Evolutionary conservation across 2,888 invertebrate genomes (phyloP), one percentile per base, ranked within the genome.

Genomic region (Drosophila subsilvestris): DNA sequence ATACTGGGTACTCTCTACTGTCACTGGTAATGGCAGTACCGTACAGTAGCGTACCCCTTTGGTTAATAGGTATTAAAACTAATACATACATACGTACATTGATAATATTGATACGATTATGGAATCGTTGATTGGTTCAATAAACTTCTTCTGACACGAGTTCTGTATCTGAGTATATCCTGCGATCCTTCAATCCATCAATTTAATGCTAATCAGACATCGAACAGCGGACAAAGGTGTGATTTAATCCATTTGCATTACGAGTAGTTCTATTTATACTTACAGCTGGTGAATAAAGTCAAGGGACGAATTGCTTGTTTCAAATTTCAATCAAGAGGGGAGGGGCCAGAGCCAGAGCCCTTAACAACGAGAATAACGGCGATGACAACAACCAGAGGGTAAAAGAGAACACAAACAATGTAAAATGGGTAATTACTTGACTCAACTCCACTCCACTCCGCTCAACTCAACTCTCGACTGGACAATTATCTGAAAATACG

Each of bases 401-500:
- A 50, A 68, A 51, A 47, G 45, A 68, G 59, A 74, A 53, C 65
- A 62, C 66, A 70, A 79, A 86, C 80, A 85, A 89, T 71, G 67
- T 65, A 69, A 85, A 75, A 68, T 69, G 44, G 70, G 86, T 85
- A 89, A 86, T 86, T 83, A 82, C 80, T 77, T 63, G n/a, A 20
- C 25, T 17, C 17, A 22, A 27, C 69, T 45, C 42, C 18, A 17
- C 45, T 51, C 50, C 32, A 79, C 82, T 79, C 61, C 10, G 4
- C 29, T 32, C 18, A 5, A 25, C 25, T 20, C 17, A 22, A 37
- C 69, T 45, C 47, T 45, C 53, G 44, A 81, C 83, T 79, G 57
- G 56, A 71, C 77, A 85, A 85, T 84, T 87, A 89, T 82, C 73
- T 77, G 74, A 87, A 89, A 37, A 81, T 89, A 63, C 69, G 83